These are phyloP conservation scores for Coelopa frigida DNA, from an alignment of 1,140 invertebrate species.

Conservation along the genomic window DNA sequence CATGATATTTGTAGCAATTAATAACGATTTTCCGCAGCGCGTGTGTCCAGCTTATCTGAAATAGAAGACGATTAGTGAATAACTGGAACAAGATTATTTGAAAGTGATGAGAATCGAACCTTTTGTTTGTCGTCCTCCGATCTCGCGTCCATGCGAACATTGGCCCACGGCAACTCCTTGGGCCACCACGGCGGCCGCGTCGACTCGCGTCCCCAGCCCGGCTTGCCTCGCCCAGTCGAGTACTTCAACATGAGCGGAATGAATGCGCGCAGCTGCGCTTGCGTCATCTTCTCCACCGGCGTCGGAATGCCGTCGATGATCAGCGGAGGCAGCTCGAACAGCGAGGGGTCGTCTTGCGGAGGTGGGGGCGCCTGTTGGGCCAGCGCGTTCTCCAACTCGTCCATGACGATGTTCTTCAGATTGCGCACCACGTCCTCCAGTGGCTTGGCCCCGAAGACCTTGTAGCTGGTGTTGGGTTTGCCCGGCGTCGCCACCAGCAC, in stretches of 20 bases:
- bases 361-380: constrained; percentile 91
- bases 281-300: constrained; percentile 98
- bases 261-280: constrained; percentile 91
- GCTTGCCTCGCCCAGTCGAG: constrained; percentile 91
- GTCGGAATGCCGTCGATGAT: constrained; percentile 97
- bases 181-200: constrained; percentile 97
- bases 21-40: constrained; percentile 95
- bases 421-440: constrained; percentile 93
- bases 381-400: constrained; percentile 85
- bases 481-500: constrained; percentile 93
- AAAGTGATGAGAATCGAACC: constrained; percentile 50
- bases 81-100: constrained; percentile 16
- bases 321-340: constrained; percentile 90
- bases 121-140: constrained; percentile 96
- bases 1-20: constrained; percentile 98
- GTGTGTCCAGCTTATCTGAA: constrained; percentile 95
- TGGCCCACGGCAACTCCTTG: constrained; percentile 93
- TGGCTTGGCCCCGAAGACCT: constrained; percentile 95
- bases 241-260: constrained; percentile 98
- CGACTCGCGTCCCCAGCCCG: constrained; percentile 93
- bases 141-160: constrained; percentile 93
- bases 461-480: constrained; percentile 92
- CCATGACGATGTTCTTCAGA: constrained; percentile 83
- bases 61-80: constrained; percentile 11
- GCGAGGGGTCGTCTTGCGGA: constrained; percentile 80